phyloP scores from a whole-genome alignment of 2,797 vertebrate species.

The Thripadectes ignobilis region DNA sequence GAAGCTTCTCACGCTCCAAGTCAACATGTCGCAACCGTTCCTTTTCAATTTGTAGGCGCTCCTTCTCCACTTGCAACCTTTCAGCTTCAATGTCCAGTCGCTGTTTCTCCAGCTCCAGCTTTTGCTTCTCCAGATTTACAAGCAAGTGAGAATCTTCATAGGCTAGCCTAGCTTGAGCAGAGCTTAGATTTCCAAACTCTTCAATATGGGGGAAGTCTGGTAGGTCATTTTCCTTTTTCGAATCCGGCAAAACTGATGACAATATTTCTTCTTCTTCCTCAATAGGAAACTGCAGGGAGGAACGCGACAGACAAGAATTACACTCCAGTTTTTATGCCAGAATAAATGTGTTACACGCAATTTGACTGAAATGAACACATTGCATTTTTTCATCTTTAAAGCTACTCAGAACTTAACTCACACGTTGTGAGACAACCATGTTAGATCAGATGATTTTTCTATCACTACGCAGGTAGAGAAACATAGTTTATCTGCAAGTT shows the following conservation, averaged over 20 bases:
- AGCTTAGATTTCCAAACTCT: conserved; percentile 84
- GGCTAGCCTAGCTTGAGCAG: conserved; percentile 81
- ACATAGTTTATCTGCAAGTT: background rate
- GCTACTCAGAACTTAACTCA: background rate
- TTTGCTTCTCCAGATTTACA: conserved; percentile 88
- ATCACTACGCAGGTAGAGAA: background rate
- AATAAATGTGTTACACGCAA: background rate
- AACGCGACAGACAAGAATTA: conserved; percentile 7
- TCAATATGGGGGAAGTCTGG: conserved; percentile 86
- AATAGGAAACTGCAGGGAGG: conserved; percentile 78
- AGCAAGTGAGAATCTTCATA: conserved; percentile 84
- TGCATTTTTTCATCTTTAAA: background rate
- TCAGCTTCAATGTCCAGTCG: conserved; percentile 88
- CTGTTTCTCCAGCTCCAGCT: conserved; percentile 90
- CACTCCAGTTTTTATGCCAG: background rate
- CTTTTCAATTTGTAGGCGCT: conserved; percentile 88
- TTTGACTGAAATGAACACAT: background rate
- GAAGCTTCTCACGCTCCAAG: conserved; percentile 84
- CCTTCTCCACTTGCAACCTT: conserved; percentile 88
- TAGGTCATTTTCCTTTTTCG: conserved; percentile 84
- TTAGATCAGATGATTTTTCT: background rate
- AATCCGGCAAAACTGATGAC: conserved; percentile 88
- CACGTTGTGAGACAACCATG: background rate
- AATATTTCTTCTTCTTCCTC: conserved; percentile 90
- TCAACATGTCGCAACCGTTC: conserved; percentile 86